These are phyloP conservation scores for Myotis lucifugus DNA, from an alignment of 2,113 vertebrate genomes.

Conservation along the genomic window DNA sequence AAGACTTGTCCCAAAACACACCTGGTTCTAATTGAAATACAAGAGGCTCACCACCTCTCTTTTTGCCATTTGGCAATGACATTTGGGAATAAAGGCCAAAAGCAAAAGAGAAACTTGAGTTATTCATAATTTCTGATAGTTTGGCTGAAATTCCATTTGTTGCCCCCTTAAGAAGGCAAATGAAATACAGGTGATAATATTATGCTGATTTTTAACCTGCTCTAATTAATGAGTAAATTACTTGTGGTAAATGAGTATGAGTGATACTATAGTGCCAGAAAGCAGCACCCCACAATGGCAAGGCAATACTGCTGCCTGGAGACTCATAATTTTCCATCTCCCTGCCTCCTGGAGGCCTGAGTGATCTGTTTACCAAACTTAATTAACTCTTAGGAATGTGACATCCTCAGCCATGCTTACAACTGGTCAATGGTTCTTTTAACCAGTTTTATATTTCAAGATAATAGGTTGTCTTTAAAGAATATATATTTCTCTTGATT, in stretches of 20 bases:
- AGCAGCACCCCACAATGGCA: background rate
- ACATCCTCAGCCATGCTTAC: background rate
- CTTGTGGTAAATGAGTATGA: background rate
- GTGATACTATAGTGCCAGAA: background rate
- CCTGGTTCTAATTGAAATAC: background rate
- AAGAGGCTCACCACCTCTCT: background rate
- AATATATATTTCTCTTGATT: too few relatives aligned
- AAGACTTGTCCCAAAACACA: background rate
- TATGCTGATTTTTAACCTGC: background rate
- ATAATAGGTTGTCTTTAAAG: background rate
- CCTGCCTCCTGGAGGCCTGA: background rate
- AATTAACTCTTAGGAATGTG: background rate
- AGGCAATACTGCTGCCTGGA: background rate
- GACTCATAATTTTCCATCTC: background rate
- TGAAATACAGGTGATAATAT: background rate
- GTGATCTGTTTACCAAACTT: background rate
- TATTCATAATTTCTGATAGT: background rate
- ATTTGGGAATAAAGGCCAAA: background rate
- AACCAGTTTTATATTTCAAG: background rate
- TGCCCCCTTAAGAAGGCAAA: background rate
- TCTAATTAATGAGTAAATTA: background rate
- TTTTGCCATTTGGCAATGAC: background rate
- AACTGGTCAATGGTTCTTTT: background rate
- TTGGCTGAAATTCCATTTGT: background rate
- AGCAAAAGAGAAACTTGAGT: background rate